Conservation (phyloP, 2,888 invertebrate species). For the Empis livida region DNA sequence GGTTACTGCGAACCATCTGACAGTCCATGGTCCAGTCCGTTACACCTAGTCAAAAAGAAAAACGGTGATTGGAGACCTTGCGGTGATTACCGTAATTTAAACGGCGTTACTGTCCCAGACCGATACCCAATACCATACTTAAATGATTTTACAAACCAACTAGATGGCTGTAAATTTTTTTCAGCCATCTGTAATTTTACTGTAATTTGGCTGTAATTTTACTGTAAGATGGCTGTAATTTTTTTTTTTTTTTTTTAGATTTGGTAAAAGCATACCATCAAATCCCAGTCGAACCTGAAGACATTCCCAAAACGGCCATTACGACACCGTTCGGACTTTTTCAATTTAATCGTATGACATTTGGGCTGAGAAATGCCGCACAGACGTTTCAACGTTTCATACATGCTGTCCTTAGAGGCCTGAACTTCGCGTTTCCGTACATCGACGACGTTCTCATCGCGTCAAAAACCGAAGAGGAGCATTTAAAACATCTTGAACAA, state of each 20-base stretch:
- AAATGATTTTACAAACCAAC: constrained; percentile 17
- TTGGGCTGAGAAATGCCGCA: constrained; percentile 24
- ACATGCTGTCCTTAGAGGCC: constrained; percentile 15
- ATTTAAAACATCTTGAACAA: constrained; percentile 2
- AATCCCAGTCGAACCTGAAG: constrained; percentile 23
- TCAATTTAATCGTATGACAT: constrained; percentile 22
- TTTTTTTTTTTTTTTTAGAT: constrained; percentile 15
- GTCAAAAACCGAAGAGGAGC: constrained; percentile 1
- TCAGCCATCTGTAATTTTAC: no score
- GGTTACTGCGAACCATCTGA: neutral
- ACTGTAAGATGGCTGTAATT: no score
- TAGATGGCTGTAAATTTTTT: constrained; percentile 18
- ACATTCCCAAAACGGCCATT: constrained; percentile 28
- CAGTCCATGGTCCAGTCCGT: neutral
- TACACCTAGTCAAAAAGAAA: neutral
- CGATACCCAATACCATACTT: constrained; percentile 23
- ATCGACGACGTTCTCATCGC: constrained; percentile 8
- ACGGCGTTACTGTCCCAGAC: constrained; percentile 20
- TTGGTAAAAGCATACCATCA: constrained; percentile 24
- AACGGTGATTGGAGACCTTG: neutral
- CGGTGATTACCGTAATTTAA: neutral
- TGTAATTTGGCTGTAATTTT: no score
- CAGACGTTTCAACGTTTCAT: constrained; percentile 26
- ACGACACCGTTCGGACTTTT: constrained; percentile 26
- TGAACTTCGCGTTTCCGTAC: constrained; percentile 10